Percentiles rank a stretch among this genome's conserved stretches.
Evolutionary conservation across 2,113 vertebrate genomes (phyloP).

Genomic region (Vulpes lagopus): DNA sequence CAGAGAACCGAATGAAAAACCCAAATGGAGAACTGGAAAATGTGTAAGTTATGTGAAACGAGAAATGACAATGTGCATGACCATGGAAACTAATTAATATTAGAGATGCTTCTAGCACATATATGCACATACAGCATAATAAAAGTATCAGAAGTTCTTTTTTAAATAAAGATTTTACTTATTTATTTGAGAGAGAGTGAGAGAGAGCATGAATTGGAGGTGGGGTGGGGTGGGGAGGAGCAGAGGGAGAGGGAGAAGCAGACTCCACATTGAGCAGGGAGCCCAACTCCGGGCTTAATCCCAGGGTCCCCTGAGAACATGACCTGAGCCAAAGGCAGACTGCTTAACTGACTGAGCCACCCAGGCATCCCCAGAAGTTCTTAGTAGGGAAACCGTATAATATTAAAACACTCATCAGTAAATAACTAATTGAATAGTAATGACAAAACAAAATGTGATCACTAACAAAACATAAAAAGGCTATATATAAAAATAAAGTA

Average conservation of each 20-base stretch:
- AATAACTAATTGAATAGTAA: not conserved
- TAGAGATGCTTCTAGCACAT: not conserved
- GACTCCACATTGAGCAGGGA: not conserved
- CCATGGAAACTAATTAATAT: not conserved
- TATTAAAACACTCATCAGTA: not conserved
- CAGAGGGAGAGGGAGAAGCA: not conserved
- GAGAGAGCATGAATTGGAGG: not conserved
- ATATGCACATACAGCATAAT: not conserved
- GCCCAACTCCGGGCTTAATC: rapidly evolving
- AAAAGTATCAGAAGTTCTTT: not conserved
- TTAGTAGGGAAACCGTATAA: not conserved
- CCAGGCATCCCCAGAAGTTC: not conserved
- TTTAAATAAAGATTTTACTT: not conserved
- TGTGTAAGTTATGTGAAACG: not conserved
- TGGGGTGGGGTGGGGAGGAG: not conserved
- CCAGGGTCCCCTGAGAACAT: not conserved
- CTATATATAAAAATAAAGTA: not conserved
- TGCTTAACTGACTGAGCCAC: not conserved
- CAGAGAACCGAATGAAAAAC: not conserved
- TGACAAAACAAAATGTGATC: not conserved
- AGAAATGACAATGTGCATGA: not conserved
- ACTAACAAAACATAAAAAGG: not conserved
- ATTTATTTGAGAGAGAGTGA: not conserved
- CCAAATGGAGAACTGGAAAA: not conserved
- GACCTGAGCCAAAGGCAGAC: not conserved